These are phyloP conservation scores for Hoplostethus atlanticus DNA, from an alignment of 2,797 vertebrate species.

Conservation along the genomic window DNA sequence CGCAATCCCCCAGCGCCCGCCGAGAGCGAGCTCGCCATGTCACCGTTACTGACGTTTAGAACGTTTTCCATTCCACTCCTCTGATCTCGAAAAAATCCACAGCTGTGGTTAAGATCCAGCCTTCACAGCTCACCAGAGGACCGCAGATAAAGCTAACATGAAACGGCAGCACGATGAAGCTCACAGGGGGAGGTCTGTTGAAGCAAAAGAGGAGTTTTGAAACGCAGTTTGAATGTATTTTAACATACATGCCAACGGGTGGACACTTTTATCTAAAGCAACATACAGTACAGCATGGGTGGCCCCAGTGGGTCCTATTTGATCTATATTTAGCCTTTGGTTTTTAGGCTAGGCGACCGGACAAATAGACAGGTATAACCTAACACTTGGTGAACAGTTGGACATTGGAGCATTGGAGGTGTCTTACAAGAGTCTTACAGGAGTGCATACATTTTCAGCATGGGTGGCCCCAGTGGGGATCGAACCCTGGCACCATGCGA, in stretches of 20 bases:
- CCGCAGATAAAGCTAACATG: slow-evolving; percentile 31
- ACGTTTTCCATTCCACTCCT: slow-evolving; percentile 43
- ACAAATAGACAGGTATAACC: not conserved
- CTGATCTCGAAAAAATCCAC: slow-evolving; percentile 54
- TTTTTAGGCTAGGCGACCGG: not conserved
- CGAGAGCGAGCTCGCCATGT: slow-evolving; percentile 31
- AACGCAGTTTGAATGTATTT: slow-evolving; percentile 31
- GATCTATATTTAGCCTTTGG: no score
- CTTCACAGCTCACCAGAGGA: slow-evolving; percentile 29
- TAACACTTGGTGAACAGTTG: no score
- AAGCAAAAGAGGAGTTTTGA: not conserved
- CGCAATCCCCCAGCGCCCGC: slow-evolving; percentile 41
- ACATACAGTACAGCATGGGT: not conserved
- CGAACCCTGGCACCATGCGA: not conserved
- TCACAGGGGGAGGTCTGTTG: slow-evolving; percentile 14
- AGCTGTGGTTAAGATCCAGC: slow-evolving; percentile 25
- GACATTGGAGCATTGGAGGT: no score
- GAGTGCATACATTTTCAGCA: no score
- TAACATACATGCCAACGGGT: not conserved
- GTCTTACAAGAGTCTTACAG: not conserved
- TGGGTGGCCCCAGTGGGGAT: not conserved
- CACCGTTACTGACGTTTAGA: slow-evolving; percentile 49
- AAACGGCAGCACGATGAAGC: slow-evolving; percentile 41
- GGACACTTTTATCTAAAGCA: not conserved
- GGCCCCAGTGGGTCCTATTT: no score